Evolutionary conservation across 2,888 invertebrate species (phyloP).

Genomic region (Lasioglossum marginatum): DNA sequence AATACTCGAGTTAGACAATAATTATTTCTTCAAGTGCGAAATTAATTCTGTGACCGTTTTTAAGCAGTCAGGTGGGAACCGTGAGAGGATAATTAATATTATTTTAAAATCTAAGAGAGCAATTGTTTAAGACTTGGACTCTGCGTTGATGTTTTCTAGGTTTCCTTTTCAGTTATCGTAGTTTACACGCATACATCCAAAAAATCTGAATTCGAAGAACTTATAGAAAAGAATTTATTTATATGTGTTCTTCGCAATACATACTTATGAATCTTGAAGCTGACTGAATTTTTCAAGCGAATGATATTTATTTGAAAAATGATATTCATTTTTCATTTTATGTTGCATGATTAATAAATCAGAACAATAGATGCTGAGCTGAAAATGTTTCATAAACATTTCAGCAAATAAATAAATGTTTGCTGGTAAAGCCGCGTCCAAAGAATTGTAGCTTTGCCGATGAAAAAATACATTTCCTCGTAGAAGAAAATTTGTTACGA

Average conservation of each 20-base stretch:
- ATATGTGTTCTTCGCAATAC: background rate
- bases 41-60: too few species aligned
- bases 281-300: background rate
- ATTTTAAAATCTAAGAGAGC: too few species aligned
- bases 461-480: background rate
- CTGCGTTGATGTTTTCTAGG: too few species aligned
- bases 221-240: background rate
- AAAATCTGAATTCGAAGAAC: background rate
- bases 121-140: too few species aligned
- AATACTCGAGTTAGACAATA: too few species aligned
- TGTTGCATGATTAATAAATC: background rate
- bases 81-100: too few species aligned
- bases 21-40: too few species aligned
- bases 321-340: background rate
- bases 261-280: too few species aligned
- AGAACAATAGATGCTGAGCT: background rate
- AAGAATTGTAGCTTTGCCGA: background rate
- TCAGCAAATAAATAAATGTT: background rate
- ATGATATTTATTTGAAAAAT: background rate
- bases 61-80: too few species aligned
- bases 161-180: too few species aligned
- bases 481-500: conserved; percentile 10
- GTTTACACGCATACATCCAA: background rate
- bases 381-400: background rate
- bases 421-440: background rate